These are phyloP conservation scores for Rotaria socialis DNA, from an alignment of 2,888 invertebrate genomes.

Conservation along the genomic window DNA sequence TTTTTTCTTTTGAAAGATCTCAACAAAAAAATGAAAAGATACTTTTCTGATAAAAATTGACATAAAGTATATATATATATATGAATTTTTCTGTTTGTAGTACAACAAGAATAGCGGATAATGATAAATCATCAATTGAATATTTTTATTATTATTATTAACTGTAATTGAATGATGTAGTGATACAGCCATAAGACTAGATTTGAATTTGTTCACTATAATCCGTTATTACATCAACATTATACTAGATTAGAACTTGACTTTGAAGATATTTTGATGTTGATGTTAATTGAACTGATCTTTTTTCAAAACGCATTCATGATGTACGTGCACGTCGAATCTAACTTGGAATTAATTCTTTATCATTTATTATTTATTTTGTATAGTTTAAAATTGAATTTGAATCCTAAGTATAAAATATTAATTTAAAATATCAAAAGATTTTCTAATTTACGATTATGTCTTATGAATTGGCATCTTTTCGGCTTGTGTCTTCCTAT, in stretches of 20 bases:
- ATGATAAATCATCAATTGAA: background rate
- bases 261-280: slow-evolving; percentile 9
- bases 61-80: no score
- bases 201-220: background rate
- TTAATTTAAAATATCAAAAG: no score
- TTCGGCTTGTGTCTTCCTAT: no score
- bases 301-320: background rate
- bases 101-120: background rate
- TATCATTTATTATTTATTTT: no score
- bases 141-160: background rate
- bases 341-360: background rate
- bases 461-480: no score
- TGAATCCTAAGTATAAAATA: no score
- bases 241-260: background rate
- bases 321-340: background rate
- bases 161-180: background rate
- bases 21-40: no score
- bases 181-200: background rate
- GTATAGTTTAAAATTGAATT: no score
- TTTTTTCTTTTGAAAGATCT: no score
- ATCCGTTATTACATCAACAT: background rate
- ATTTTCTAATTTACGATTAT: no score
- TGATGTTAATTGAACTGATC: slow-evolving; percentile 3
- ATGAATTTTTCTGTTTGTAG: background rate
- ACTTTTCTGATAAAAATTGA: no score